Percentiles rank a stretch among this genome's conserved stretches.
These are phyloP conservation scores for Mallateleia sp. DNA, from an alignment of 2,888 invertebrate genomes.

Conservation along the genomic window DNA sequence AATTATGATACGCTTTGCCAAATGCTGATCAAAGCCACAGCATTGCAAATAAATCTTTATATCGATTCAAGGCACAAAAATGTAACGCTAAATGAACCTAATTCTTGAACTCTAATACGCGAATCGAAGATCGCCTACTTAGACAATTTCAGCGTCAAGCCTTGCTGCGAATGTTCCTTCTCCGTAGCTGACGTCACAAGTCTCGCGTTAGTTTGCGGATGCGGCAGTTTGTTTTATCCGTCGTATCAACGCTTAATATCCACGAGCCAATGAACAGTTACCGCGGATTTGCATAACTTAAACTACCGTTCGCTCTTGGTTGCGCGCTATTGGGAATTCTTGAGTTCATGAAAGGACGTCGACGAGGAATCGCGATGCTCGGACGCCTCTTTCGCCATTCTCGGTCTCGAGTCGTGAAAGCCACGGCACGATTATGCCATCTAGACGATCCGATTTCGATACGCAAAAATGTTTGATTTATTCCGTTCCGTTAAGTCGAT, in stretches of 20 bases:
- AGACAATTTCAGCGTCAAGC: too few species aligned
- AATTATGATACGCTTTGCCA: too few species aligned
- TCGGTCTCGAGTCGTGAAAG: conserved; percentile 65
- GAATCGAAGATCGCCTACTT: too few species aligned
- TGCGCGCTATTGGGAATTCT: conserved; percentile 76
- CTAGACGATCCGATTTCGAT: conserved; percentile 70
- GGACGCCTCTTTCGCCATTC: conserved; percentile 73
- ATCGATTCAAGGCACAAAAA: too few species aligned
- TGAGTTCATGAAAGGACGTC: conserved; percentile 69
- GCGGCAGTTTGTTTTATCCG: conserved; percentile 75
- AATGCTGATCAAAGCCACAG: too few species aligned
- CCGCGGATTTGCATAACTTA: conserved; percentile 82
- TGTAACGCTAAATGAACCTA: too few species aligned
- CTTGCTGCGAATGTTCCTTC: too few species aligned
- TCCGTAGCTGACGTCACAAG: conserved; percentile 58
- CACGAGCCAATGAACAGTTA: conserved; percentile 82
- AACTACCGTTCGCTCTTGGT: conserved; percentile 74
- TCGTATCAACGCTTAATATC: conserved; percentile 78
- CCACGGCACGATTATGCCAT: conserved; percentile 73
- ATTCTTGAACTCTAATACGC: too few species aligned
- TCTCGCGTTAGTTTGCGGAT: conserved; percentile 48
- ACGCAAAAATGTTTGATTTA: conserved; percentile 73
- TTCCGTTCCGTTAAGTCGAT: conserved; percentile 43
- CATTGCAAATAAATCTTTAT: too few species aligned
- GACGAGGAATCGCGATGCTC: conserved; percentile 65